Conservation (phyloP, 2,113 vertebrate genomes). For the Sterrhoptilus dennistouni region DNA sequence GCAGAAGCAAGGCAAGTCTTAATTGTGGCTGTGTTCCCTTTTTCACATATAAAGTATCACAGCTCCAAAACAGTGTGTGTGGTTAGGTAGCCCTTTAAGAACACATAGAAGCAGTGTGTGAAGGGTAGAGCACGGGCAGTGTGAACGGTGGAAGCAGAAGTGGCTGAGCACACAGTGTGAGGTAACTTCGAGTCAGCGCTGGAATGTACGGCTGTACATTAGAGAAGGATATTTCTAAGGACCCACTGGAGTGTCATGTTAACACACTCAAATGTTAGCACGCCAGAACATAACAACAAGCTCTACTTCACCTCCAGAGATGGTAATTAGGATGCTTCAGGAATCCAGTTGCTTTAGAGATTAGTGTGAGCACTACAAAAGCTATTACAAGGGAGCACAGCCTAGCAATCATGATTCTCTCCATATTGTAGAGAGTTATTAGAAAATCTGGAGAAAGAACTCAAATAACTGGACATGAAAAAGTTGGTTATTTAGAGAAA, state of each 20-base stretch:
- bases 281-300: conserved; percentile 1
- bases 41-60: background rate
- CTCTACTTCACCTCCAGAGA: conserved; percentile 68
- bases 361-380: conserved; percentile 3
- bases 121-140: background rate
- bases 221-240: background rate
- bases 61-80: background rate
- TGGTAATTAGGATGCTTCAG: background rate
- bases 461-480: conserved; percentile 20
- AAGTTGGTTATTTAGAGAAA: conserved; percentile 42
- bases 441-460: conserved; percentile 56
- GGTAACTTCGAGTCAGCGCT: background rate
- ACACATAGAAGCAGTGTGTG: background rate
- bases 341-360: conserved; percentile 47
- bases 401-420: conserved; percentile 76
- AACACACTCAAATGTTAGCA: conserved; percentile 20
- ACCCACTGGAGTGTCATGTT: conserved; percentile 21
- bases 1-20: conserved; percentile 38
- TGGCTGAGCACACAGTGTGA: background rate
- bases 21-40: conserved; percentile 51
- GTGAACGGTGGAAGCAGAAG: conserved; percentile 36
- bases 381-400: conserved; percentile 65
- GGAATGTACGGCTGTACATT: background rate
- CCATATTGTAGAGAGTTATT: conserved; percentile 34
- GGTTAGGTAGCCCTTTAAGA: background rate